Base-by-base conservation (phyloP, 2,797 vertebrate species). In the Euphonia xanthogaster region DNA sequence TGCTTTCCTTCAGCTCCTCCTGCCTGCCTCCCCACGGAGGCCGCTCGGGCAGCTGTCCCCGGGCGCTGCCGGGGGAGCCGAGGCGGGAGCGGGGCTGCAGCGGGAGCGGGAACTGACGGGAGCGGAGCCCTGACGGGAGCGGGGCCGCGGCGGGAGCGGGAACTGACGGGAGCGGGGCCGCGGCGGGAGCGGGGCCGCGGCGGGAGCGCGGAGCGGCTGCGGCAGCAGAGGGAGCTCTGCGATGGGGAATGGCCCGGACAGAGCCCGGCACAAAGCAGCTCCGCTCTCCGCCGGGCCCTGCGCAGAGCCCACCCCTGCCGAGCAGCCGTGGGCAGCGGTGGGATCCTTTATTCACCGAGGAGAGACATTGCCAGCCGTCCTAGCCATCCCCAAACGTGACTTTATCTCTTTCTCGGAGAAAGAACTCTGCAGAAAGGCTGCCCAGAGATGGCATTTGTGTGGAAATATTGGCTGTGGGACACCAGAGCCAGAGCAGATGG, bases 321-420 rank as follows among this genome's bases (percentile, higher is more conserved):
- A 3, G 6, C 4, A 0, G 4, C 0, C 2, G 1, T 0, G 1
- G 1, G 2, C 1, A 4, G 50, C n/a, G 2, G 0, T 5, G 18
- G 0, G 6, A 6, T 9, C n/a, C 47, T 25, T 5, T 2, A 0
- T 9, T 9, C 6, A 0, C 21, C 25, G 3, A 12, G 53, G 10
- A 48, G 51, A 31, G 0, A 5, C 1, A 2, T 0, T 6, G 54
- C 17, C 72, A 3, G 0, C 4, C 14, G 5, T 5, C 50, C 39
- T 0, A 3, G 27, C 28, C 39, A 1, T 5, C 55, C 47, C 44
- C 1, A 27, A 9, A 3, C 0, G 1, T 0, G 48, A 2, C 66
- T 87, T 12, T 2, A 25, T 72, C 6, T 63, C 92, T 66, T 63
- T 12, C 75, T 70, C 8, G 14, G 91, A 35, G 71, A n/a, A n/a